Evolutionary conservation across 2,888 invertebrate species (phyloP), one percentile per base, ranked within the genome.

Genomic region (Lagria hirta): DNA sequence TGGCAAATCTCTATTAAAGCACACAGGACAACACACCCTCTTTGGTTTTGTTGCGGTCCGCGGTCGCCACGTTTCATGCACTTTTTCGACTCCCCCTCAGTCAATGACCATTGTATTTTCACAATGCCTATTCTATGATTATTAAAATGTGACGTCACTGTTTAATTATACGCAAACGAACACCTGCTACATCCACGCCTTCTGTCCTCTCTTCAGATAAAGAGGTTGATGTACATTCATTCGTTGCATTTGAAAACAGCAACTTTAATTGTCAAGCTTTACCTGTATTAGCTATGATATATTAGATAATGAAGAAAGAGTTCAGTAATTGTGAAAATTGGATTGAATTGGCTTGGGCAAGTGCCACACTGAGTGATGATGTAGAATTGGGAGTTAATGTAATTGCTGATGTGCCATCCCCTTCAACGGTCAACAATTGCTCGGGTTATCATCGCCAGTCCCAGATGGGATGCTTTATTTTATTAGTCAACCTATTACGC

Each of bases 51-150:
- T 49, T 49, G 49, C 42, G 44, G 44, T 45, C 42, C 43, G 41
- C 35, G 49, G 42, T 27, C 30, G 41, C 41, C 48, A 48, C 43
- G 43, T 48, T 48, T 48, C 43, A 49, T 49, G 43, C 44, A 43
- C 43, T 47, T 49, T 53, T 51, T 51, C 46, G 42, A 49, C 34
- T 43, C 48, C 45, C 54, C 24, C 38, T 38, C 53, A 52, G 45
- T 60, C 60, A 61, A 61, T 65, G 64, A 64, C 65, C 67, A 68
- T 68, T 68, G 66, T 68, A 57, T 58, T 59, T 65, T 57, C 59
- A 67, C 67, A 68, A 68, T 65, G 60, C 61, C 59, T 56, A 61
- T 62, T 65, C 64, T 61, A 58, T 59, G 65, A 65, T 66, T 68
- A 69, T 69, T 68, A 61, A 61, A 61, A 59, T 55, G 55, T 60